Conservation (phyloP, 2,113 vertebrate species). For the Cygnus atratus region DNA sequence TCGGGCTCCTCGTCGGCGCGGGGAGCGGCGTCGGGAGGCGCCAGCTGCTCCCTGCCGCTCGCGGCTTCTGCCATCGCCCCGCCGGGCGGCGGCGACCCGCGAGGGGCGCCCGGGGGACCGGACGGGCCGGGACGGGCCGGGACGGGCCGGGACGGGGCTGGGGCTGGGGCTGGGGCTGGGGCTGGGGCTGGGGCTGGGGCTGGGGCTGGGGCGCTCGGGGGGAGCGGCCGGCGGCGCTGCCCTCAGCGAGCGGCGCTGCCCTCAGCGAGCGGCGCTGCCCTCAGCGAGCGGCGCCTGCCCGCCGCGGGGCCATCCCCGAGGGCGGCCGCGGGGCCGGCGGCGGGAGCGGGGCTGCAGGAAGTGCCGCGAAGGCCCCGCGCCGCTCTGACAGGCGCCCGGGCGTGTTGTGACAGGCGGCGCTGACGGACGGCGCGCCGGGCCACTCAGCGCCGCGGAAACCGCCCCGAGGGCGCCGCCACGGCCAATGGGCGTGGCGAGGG, state of each 20-base stretch:
- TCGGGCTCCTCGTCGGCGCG: conserved; percentile 81
- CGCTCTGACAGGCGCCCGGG: conserved; percentile 66
- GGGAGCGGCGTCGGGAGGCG: conserved; percentile 11
- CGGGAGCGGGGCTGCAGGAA: conserved; percentile 22
- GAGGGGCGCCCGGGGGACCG: background rate
- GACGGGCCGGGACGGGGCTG: too few species aligned
- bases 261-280: background rate
- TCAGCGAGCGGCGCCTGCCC: conserved; percentile 24
- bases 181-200: too few species aligned
- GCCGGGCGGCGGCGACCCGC: background rate
- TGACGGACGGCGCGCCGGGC: conserved; percentile 56
- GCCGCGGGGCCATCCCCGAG: background rate
- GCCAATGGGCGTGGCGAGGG: conserved; percentile 58
- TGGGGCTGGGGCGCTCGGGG: too few species aligned
- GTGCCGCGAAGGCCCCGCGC: conserved; percentile 11
- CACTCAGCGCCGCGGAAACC: conserved; percentile 23
- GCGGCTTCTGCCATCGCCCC: conserved; percentile 73
- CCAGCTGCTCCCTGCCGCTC: conserved; percentile 25
- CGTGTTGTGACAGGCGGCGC: conserved; percentile 72
- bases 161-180: too few species aligned
- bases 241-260: too few species aligned
- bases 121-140: background rate
- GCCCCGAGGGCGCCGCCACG: background rate
- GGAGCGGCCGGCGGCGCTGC: background rate
- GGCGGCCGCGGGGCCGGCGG: background rate